phyloP scores from a whole-genome alignment of 1,140 invertebrate genomes.

The Drosophila auraria region DNA sequence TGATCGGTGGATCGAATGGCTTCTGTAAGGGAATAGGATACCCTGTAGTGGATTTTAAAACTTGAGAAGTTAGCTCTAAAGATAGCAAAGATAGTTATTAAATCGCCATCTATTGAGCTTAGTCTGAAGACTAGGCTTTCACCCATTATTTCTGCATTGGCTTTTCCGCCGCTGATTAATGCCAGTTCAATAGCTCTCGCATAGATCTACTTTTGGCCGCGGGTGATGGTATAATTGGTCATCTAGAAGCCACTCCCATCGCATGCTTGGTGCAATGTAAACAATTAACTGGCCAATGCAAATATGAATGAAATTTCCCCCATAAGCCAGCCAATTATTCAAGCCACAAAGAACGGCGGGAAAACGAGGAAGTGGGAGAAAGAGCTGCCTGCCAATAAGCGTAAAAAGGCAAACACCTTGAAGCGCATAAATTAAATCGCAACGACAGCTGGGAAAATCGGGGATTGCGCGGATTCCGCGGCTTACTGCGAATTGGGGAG shows the following conservation, averaged over 20 bases:
- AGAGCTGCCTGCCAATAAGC: slow-evolving; percentile 44
- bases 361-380: slow-evolving; percentile 34
- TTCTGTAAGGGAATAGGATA: slow-evolving; percentile 9
- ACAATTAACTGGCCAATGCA: slow-evolving; percentile 54
- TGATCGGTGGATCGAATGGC: slow-evolving; percentile 11
- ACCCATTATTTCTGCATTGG: background rate
- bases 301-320: slow-evolving; percentile 34
- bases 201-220: slow-evolving; percentile 30
- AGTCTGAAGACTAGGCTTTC: background rate
- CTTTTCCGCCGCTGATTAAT: slow-evolving; percentile 12
- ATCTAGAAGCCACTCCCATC: slow-evolving; percentile 26
- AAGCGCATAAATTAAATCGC: slow-evolving; percentile 48
- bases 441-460: slow-evolving; percentile 26
- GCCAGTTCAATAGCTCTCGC: slow-evolving; percentile 10
- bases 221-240: slow-evolving; percentile 27
- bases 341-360: slow-evolving; percentile 1
- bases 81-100: background rate
- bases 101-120: background rate
- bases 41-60: no score
- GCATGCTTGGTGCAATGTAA: slow-evolving; percentile 42
- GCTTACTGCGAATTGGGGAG: background rate
- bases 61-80: background rate
- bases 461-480: background rate
- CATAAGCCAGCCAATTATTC: slow-evolving; percentile 32
- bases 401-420: slow-evolving; percentile 57